Conservation (phyloP, 2,113 vertebrate species). For the Cromileptes altivelis region DNA sequence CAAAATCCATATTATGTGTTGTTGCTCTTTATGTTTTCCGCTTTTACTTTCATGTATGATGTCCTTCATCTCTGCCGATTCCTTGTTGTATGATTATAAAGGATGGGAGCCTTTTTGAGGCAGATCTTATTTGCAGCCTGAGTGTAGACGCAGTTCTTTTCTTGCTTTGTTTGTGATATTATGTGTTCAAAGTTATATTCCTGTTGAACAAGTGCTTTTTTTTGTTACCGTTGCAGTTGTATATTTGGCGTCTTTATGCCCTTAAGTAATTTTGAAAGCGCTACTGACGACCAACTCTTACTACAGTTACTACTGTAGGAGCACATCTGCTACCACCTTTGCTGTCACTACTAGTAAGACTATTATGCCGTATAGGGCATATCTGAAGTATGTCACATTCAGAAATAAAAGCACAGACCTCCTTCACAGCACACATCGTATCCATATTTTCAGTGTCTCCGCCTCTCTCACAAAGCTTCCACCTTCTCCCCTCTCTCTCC, state of each 20-base stretch:
- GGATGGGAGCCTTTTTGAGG: not conserved
- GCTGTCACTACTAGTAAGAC: no score
- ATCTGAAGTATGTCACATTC: not conserved
- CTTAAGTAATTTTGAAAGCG: no score
- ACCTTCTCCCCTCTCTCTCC: not conserved
- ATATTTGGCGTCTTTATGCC: not conserved
- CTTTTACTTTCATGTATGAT: not conserved
- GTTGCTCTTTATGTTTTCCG: not conserved
- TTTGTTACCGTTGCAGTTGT: not conserved
- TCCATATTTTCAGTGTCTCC: not conserved
- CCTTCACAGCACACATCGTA: not conserved
- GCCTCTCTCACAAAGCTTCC: not conserved
- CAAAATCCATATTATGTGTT: not conserved
- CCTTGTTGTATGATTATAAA: slow-evolving; percentile 13
- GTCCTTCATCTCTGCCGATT: slow-evolving; percentile 20
- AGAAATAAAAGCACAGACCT: not conserved
- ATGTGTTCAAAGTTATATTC: not conserved
- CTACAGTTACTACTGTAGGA: no score
- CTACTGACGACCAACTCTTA: no score
- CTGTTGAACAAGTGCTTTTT: not conserved
- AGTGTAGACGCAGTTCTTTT: not conserved
- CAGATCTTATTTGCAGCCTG: slow-evolving; percentile 1
- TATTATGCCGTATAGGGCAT: no score
- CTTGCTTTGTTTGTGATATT: slow-evolving; percentile 32
- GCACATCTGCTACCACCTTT: no score